Evolutionary conservation across 2,113 vertebrate genomes (phyloP), one percentile per base, ranked within the genome.

Genomic region (Mungos mungo): DNA sequence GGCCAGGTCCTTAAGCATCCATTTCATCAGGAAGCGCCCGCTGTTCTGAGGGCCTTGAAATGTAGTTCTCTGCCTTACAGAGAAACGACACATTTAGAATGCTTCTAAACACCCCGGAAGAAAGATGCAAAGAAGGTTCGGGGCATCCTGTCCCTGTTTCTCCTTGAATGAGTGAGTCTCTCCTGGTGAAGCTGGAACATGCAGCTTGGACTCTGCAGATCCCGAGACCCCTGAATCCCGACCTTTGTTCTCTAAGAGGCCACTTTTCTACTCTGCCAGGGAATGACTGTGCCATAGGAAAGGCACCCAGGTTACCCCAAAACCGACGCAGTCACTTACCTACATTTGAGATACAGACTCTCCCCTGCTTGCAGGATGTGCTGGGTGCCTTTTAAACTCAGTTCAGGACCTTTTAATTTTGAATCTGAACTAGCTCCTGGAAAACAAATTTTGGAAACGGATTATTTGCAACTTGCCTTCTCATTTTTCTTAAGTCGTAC

Each of bases 271-370:
- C 14, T 65, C 47, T 5, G 29, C 81, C 29, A 33, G 50, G 60
- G 79, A 82, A 66, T 41, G 45, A 63, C n/a, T 60, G 21, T 15
- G 33, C 47, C 57, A 68, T 21, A 18, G 4, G 41, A 81, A 85
- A 27, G 76, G 8, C 35, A 83, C 52, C 29, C 2, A 60, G 25
- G 12, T 33, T 27, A 31, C n/a, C 31, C 65, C 31, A 10, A 96
- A 94, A 81, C 33, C 88, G 92, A 45, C 31, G 90, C 71, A 47
- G 18, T 4, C 81, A 38, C 98, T 99, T 98, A 99, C 99, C 99
- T 99, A 99, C 99, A 99, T 92, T 98, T 98, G 97, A 99, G 99
- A 93, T 98, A 98, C 89, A 99, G 99, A 15, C 99, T 99, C 98
- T 99, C 99, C 97, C 99, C 99, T 88, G 98, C 98, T 97, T 99